Base-by-base conservation (phyloP, 2,888 invertebrate genomes). In the Drosophila picticornis region DNA sequence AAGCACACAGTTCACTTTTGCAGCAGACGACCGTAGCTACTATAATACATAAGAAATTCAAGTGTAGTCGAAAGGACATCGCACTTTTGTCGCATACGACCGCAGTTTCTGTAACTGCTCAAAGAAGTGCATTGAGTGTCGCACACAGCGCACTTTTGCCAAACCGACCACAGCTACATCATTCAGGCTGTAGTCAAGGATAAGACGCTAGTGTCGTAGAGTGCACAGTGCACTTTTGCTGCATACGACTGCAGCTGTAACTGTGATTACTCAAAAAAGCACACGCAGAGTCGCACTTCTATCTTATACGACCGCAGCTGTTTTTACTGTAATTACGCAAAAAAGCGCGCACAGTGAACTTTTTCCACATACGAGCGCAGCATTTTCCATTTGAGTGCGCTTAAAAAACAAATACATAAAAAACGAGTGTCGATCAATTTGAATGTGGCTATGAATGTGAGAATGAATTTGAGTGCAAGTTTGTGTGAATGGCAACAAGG, bases 311-410 rank as follows among this genome's bases (percentile, higher is more conserved):
- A 2, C 11, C 43, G 16, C 9, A 9, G 16, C 46, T 25, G 9
- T 16, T n/a, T n/a, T n/a, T 25, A 46, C 46, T 46, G 46, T 25
- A 16, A 22, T 46, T 13, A 46, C 46, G 22, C 7, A 4, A 46
- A 46, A 46, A 16, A 22, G 46, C 22, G 46, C 22, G 13, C 7
- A 22, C 22, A 46, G 22, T 46, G 22, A 13, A 46, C 46, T 46
- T 46, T 22, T 22, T 7, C 13, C 46, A 22, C 46, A 13, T 7
- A 46, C 22, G 46, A 22, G 13, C 46, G 13, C 19, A 40, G n/a
- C 22, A 10, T 64, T 52, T 36, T 31, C 46, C 69, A 72, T 78
- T 75, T 69, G 84, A 81, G 72, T 50, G 56, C 85, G 82, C 90
- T 38, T 90, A 43, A 2, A 40, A 9, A 19, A 38, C 4, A 38